Evolutionary conservation across 2,888 invertebrate genomes (phyloP), one percentile per base, ranked within the genome.

Genomic region (Eupithecia centaureata): DNA sequence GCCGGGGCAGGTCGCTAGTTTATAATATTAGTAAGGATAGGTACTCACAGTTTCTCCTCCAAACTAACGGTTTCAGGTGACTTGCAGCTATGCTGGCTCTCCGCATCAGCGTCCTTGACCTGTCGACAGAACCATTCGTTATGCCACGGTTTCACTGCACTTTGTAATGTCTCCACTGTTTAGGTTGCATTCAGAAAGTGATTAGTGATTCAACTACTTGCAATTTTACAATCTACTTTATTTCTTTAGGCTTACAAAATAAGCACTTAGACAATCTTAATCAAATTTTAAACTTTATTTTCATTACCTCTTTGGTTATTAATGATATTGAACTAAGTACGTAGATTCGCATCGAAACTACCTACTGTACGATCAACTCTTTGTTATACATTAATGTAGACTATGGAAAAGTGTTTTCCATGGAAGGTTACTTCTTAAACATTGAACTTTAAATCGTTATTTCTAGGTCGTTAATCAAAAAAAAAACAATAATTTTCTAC

Each of bases 41-140:
- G n/a, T 27, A 88, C 92, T 91, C 74, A 93, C 92, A 93, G 77
- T 82, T 90, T 93, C 75, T 91, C 92, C 77, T 92, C 91, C 8
- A 92, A 81, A 59, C 85, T 87, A 78, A 82, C 84, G 66, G 82
- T 83, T 71, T 86, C 85, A 4, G 86, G 79, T 61, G 79, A 76
- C 69, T 82, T 85, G 38, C 81, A 82, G 5, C 86, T 85, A 74
- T 81, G 85, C 70, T 89, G 91, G 68, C 92, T 92, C 84, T 92
- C 92, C 15, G 87, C 84, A 74, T 93, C 92, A 1, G 87, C 85
- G 77, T 92, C 92, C 82, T 92, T 92, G 74, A 93, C 91, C 92
- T 92, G 85, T 0, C 54, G 67, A 77, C 68, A 68, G 38, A 59
- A 47, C 57, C 22, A 57, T 69, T 70, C 63, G 69, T 47, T 61